A percentile compares a stretch with the other conserved stretches of the same genome.
Evolutionary conservation across 2,797 vertebrate species (phyloP).

Genomic region (Corythornis leucogaster): DNA sequence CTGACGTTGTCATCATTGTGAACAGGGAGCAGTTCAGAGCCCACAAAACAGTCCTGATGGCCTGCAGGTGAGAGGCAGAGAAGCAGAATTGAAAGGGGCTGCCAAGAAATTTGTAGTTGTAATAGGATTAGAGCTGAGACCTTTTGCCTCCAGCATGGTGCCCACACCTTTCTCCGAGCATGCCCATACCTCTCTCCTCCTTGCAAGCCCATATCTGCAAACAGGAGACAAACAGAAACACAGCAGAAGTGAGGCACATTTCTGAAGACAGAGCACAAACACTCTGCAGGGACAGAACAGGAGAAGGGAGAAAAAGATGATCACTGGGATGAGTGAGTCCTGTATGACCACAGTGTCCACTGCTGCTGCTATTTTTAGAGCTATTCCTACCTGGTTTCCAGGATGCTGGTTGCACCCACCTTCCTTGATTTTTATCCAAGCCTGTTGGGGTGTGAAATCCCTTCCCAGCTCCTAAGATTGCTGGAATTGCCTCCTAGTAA

Average conservation of each 20-base stretch:
- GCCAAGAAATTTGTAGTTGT: background rate
- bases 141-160: fast-evolving
- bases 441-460: background rate
- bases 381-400: background rate
- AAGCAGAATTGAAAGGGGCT: background rate
- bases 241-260: background rate
- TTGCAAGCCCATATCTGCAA: background rate
- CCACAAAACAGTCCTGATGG: conserved; percentile 98
- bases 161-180: background rate
- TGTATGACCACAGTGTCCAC: background rate
- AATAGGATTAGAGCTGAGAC: background rate
- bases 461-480: background rate
- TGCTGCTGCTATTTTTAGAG: background rate
- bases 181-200: background rate
- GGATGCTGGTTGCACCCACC: background rate
- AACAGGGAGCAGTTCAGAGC: conserved; percentile 97
- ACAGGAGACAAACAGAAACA: background rate
- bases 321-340: background rate
- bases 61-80: conserved; percentile 91
- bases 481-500: background rate
- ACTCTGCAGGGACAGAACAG: background rate
- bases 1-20: conserved; percentile 96
- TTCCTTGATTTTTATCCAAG: background rate
- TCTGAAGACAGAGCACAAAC: background rate
- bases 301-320: background rate